Evolutionary conservation across 2,888 invertebrate species (phyloP), one percentile per base, ranked within the genome.

Genomic region (Hypsopygia costalis): DNA sequence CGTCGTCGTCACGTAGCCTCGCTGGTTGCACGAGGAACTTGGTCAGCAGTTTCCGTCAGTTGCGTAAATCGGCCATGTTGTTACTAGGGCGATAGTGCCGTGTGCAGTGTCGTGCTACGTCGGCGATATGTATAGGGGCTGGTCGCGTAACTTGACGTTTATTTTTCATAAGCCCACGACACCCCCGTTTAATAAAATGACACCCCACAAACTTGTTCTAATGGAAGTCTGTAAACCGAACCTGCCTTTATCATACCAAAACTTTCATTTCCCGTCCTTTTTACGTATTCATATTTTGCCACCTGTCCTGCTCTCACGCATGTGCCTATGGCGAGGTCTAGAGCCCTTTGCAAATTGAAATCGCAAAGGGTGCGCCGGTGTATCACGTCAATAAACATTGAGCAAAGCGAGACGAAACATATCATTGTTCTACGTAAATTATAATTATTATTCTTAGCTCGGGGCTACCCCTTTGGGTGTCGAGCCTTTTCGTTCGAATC

Each of bases 361-460:
- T 78, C 67, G 75, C 74, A 75, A 81, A 77, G 81, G 82, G 77
- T 75, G 53, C 60, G 5, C 25, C 25, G 21, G 25, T 25, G 58
- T 58, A 38, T 57, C 51, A 68, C 79, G 70, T 82, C 81, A 73
- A 81, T 82, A 81, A 81, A 85, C 80, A 82, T 76, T 75, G 73
- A 66, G 69, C 60, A 68, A 69, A 36, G 75, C 75, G 16, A 16
- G 16, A 16, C 71, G 73, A 80, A 73, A 77, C 78, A 72, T 77
- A 81, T 83, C 79, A 83, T 81, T 81, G 78, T 82, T 73, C 78
- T 69, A 65, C 76, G 80, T 79, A 73, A 81, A 81, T 82, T 82
- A 82, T 82, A 82, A 83, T 83, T 79, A 82, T 81, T 75, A 76
- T 68, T 69, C 70, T 67, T 63, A 56, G 63, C 69, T 68, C 52